Evolutionary conservation across 1,140 invertebrate genomes (phyloP).

Genomic region (Lordiphosa collinella): DNA sequence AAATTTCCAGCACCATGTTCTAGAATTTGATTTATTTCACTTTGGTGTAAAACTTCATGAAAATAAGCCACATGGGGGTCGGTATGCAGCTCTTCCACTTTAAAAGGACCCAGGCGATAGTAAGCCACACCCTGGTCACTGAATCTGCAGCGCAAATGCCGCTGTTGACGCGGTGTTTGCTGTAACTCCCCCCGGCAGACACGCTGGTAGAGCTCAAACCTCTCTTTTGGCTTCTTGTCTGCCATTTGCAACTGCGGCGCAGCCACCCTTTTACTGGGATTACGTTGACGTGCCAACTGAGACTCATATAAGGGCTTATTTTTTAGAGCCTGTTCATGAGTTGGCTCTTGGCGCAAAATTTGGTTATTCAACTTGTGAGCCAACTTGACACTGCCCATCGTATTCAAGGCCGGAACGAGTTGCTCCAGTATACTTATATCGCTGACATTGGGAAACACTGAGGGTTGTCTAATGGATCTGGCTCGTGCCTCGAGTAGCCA

Average conservation of each 20-base stretch:
- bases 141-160: slow-evolving; percentile 86
- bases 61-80: slow-evolving; percentile 93
- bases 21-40: slow-evolving; percentile 88
- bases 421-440: slow-evolving; percentile 34
- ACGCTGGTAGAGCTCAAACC: slow-evolving; percentile 84
- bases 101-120: slow-evolving; percentile 90
- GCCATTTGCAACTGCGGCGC: neutral
- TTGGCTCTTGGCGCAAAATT: slow-evolving; percentile 29
- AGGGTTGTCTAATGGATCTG: neutral
- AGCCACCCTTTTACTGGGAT: neutral
- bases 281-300: slow-evolving; percentile 16
- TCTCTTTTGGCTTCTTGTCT: slow-evolving; percentile 5
- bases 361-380: slow-evolving; percentile 46
- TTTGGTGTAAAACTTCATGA: slow-evolving; percentile 84
- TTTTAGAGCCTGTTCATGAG: slow-evolving; percentile 20
- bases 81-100: slow-evolving; percentile 92
- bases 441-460: slow-evolving; percentile 14
- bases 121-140: slow-evolving; percentile 85
- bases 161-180: slow-evolving; percentile 31
- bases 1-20: slow-evolving; percentile 88
- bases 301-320: slow-evolving; percentile 25
- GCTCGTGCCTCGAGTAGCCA: slow-evolving; percentile 93
- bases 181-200: slow-evolving; percentile 90
- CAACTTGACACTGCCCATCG: slow-evolving; percentile 43
- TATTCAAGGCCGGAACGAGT: slow-evolving; percentile 16